phyloP scores from a whole-genome alignment of 2,113 vertebrate genomes.

The Aythya baeri region DNA sequence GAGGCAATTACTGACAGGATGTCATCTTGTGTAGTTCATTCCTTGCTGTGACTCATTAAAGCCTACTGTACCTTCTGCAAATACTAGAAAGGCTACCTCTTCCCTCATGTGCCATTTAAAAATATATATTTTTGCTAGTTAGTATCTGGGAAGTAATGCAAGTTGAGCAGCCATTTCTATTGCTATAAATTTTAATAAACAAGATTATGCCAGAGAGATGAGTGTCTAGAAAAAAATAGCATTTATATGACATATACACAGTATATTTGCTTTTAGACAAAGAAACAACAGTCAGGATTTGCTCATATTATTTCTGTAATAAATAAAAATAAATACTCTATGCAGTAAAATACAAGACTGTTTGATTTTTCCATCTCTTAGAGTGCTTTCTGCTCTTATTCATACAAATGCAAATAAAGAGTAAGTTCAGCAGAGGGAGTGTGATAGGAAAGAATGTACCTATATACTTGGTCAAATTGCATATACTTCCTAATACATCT shows the following conservation, averaged over 20 bases:
- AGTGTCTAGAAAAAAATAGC: neutral
- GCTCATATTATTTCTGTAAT: neutral
- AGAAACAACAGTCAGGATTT: neutral
- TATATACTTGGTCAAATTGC: neutral
- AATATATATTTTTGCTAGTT: neutral
- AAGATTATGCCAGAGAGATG: neutral
- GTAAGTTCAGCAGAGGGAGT: neutral
- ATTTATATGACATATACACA: neutral
- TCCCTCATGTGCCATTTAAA: neutral
- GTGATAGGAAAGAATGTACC: neutral
- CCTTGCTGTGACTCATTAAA: slow-evolving; percentile 15
- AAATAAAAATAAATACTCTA: neutral
- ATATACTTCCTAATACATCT: neutral
- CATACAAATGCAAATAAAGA: neutral
- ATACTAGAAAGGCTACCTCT: neutral
- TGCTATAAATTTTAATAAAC: neutral
- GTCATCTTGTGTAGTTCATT: neutral
- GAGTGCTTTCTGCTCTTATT: neutral
- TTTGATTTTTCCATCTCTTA: neutral
- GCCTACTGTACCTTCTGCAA: neutral
- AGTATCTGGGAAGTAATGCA: neutral
- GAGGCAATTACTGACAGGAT: neutral
- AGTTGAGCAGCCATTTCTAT: neutral
- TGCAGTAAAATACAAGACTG: neutral
- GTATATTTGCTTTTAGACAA: neutral